These are phyloP conservation scores for Conchocele bisecta DNA, from an alignment of 2,888 invertebrate genomes.

Conservation along the genomic window DNA sequence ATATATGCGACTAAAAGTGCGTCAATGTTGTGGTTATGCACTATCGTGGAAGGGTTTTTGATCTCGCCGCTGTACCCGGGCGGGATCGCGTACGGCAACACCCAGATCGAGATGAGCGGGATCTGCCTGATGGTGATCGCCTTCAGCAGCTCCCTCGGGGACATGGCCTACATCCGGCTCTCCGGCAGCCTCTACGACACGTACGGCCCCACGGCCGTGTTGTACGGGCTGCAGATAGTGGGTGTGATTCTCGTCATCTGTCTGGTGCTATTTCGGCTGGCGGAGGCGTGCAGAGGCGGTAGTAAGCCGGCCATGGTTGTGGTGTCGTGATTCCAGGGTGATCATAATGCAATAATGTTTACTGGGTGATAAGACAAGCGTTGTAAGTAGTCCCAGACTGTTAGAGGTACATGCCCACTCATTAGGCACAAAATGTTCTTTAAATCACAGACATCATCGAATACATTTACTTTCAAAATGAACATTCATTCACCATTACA, in stretches of 20 bases:
- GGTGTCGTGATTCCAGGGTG: too few species aligned
- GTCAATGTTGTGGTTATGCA: constrained; percentile 20
- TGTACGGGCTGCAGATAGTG: constrained; percentile 26
- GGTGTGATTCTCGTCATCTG: constrained; percentile 24
- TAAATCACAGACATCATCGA: too few species aligned
- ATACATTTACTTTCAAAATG: too few species aligned
- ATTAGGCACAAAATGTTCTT: too few species aligned
- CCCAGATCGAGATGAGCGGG: constrained; percentile 25
- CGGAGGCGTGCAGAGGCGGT: constrained; percentile 17
- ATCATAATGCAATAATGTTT: too few species aligned
- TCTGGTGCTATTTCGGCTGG: constrained; percentile 26
- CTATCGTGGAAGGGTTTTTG: constrained; percentile 14
- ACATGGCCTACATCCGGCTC: constrained; percentile 22
- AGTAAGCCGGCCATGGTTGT: too few species aligned
- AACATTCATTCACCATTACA: too few species aligned
- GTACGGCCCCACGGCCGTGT: constrained; percentile 25
- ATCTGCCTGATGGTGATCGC: constrained; percentile 33
- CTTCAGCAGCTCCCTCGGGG: constrained; percentile 25
- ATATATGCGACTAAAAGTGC: constrained; percentile 15
- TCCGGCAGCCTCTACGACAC: constrained; percentile 23
- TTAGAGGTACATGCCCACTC: too few species aligned
- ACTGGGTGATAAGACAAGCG: too few species aligned
- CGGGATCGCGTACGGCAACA: constrained; percentile 30
- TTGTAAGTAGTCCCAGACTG: too few species aligned
- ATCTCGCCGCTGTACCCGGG: constrained; percentile 21